These are phyloP conservation scores for Phoxinus dragarum DNA, from an alignment of 2,797 vertebrate species.

Conservation along the genomic window DNA sequence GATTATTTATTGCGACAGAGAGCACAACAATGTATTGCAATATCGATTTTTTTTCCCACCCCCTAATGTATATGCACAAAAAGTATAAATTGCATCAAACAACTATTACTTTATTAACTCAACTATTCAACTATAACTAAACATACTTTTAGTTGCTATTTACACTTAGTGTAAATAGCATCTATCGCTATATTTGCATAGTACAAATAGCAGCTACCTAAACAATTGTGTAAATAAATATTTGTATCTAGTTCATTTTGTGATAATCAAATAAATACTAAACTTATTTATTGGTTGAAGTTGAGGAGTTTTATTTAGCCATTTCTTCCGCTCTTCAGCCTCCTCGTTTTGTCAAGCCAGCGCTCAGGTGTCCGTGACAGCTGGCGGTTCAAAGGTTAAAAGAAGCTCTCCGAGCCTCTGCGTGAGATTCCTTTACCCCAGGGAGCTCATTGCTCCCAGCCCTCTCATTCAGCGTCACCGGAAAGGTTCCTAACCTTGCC, in stretches of 20 bases:
- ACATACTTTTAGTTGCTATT: too few species aligned
- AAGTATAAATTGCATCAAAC: too few species aligned
- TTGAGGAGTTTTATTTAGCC: background rate
- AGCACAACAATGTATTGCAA: too few species aligned
- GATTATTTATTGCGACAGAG: too few species aligned
- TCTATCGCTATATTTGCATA: too few species aligned
- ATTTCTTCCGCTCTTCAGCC: background rate
- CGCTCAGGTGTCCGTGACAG: constrained; percentile 37
- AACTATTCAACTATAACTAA: too few species aligned
- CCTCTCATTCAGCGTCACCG: constrained; percentile 53
- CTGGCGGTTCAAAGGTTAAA: constrained; percentile 49
- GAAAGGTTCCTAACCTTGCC: constrained; percentile 74
- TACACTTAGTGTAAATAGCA: too few species aligned
- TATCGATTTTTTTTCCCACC: too few species aligned
- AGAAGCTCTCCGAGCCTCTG: constrained; percentile 33
- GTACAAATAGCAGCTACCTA: too few species aligned
- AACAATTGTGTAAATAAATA: too few species aligned
- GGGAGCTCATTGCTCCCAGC: constrained; percentile 46
- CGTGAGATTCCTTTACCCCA: constrained; percentile 26
- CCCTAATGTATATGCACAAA: too few species aligned
- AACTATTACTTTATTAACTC: too few species aligned
- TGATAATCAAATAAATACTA: background rate
- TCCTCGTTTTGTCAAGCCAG: constrained; percentile 18
- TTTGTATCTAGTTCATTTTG: background rate
- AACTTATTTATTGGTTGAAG: background rate